Base-by-base conservation (phyloP, 1,140 invertebrate genomes). In the Proales similis region DNA sequence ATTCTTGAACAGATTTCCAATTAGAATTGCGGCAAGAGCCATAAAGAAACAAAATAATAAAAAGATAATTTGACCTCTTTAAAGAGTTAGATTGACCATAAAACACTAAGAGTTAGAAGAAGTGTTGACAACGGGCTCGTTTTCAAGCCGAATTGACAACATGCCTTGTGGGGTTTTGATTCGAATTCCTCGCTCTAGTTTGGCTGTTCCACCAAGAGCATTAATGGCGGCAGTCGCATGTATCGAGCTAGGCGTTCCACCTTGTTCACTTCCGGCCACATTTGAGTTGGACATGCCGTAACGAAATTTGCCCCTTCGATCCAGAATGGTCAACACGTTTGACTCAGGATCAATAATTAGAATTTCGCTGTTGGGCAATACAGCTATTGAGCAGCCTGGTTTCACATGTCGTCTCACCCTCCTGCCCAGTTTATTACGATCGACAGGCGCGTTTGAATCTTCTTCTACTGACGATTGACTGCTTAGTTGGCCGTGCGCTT, bases 261-360 rank as follows among this genome's bases (percentile, higher is more conserved):
- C 30, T 36, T 39, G 33, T 42, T 57, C 51, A 26, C 36, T 57
- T 11, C 51, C 39, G 45, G 51, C 36, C 17, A 42, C 45, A 26
- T 57, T 57, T 19, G 51, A 39, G 45, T 57, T 57, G 1, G 61
- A 48, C 43, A 63, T 36, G 4, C 43, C 42, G 30, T 48, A 63
- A 24, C 43, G 14, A 48, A 63, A 47, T 48, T 63, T 63, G 20
- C 61, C 61, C 20, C 33, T 19, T 17, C 42, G 26, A 14, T 63
- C 61, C 32, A 63, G 38, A 29, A 63, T 63, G 4, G 62, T 51
- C 20, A 51, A 14, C 9, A 24, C 17, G 26, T 49, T 51, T 19
- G 32, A 17, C n/a, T 63, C 62, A 30, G 47, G 47, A 43, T 63
- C 62, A 43, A 63, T 29, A 30, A 63, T 51, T 11, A 63, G 49